Conservation (phyloP, 2,797 vertebrate genomes). For the Esox lucius region DNA sequence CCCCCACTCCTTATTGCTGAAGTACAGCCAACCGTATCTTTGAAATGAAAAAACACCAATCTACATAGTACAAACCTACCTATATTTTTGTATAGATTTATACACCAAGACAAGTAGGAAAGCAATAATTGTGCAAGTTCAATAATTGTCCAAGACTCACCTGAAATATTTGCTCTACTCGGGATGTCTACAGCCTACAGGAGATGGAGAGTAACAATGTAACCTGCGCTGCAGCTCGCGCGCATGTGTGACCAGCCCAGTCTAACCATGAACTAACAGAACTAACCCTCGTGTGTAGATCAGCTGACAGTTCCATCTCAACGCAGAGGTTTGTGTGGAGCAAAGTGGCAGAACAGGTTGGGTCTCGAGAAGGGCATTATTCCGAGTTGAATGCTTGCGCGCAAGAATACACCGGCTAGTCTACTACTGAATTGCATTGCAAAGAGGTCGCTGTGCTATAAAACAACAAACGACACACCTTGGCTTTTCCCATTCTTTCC, state of each 20-base stretch:
- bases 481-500: not conserved
- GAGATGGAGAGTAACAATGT: conserved; percentile 2
- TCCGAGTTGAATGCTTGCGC: not conserved
- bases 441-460: not conserved
- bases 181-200: not conserved
- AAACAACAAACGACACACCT: not conserved
- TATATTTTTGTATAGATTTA: too few relatives aligned
- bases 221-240: not conserved
- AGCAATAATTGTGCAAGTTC: too few relatives aligned
- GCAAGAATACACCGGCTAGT: not conserved
- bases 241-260: conserved; percentile 11
- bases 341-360: conserved; percentile 68
- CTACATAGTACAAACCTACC: too few relatives aligned
- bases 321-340: not conserved
- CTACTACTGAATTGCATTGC: not conserved
- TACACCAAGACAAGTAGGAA: too few relatives aligned
- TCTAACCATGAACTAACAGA: not conserved
- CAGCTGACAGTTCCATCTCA: conserved; percentile 55
- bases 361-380: not conserved
- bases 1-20: too few relatives aligned
- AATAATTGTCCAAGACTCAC: not conserved
- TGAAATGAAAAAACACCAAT: too few relatives aligned
- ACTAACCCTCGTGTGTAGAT: conserved; percentile 33
- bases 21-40: too few relatives aligned
- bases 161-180: not conserved